A percentile compares a stretch with the other conserved stretches of the same genome.
Evolutionary conservation across 2,888 invertebrate genomes (phyloP).

Genomic region (Cylloceria caligata): DNA sequence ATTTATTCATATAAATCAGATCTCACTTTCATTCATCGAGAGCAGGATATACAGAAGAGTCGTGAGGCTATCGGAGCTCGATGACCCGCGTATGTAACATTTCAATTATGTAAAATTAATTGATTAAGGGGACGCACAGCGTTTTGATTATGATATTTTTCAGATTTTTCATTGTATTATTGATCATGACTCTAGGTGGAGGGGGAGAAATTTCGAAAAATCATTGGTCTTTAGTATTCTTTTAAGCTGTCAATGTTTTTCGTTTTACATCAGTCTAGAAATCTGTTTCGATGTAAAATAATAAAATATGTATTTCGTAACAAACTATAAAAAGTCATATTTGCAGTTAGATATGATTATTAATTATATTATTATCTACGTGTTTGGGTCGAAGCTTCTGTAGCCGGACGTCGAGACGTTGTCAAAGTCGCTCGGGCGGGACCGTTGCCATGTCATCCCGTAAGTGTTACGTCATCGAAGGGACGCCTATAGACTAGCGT

Average conservation of each 20-base stretch:
- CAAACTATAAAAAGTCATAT: neutral
- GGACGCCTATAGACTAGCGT: constrained; percentile 18
- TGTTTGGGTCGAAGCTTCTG: neutral
- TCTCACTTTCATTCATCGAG: constrained; percentile 72
- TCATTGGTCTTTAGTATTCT: no score
- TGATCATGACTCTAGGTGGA: no score
- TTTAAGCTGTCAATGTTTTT: no score
- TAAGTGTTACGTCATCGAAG: constrained; percentile 56
- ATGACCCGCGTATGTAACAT: neutral
- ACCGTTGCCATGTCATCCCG: constrained; percentile 35
- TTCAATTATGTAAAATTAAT: constrained; percentile 7
- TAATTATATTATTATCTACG: neutral
- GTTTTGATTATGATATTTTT: neutral
- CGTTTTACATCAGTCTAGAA: no score
- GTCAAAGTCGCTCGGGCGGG: constrained; percentile 15
- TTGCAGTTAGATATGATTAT: no score
- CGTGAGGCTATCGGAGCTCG: neutral
- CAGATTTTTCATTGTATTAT: no score
- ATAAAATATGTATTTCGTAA: neutral
- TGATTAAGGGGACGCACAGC: no score
- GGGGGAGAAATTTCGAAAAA: no score
- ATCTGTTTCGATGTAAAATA: neutral
- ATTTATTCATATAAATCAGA: constrained; percentile 73
- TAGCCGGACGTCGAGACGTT: neutral
- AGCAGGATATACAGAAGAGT: neutral